Evolutionary conservation across 1,140 invertebrate genomes (phyloP).

Genomic region (Leptopilina boulardi): DNA sequence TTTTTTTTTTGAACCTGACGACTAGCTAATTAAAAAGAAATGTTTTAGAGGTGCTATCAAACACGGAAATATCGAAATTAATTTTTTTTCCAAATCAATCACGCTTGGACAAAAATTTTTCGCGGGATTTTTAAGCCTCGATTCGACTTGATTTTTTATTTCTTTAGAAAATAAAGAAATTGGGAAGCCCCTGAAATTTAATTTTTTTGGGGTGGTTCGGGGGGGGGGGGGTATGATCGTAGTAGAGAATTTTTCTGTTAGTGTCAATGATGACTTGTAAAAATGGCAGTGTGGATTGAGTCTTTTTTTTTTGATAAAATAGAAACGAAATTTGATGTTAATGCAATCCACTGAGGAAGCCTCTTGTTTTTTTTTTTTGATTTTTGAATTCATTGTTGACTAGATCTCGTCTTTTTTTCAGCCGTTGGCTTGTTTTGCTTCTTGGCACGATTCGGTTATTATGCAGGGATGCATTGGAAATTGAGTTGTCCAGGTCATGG

Average conservation of each 20-base stretch:
- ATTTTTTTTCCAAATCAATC: too few species aligned
- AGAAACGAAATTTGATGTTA: not conserved
- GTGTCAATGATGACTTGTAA: not conserved
- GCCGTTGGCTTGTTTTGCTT: slow-evolving; percentile 75
- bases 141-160: slow-evolving; percentile 35
- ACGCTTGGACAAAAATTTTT: too few species aligned
- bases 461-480: slow-evolving; percentile 90
- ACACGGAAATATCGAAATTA: slow-evolving; percentile 55
- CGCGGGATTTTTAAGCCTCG: slow-evolving; percentile 32
- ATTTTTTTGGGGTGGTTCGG: slow-evolving; percentile 37
- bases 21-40: slow-evolving; percentile 67
- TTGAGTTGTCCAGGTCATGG: slow-evolving; percentile 89
- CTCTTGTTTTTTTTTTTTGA: not conserved
- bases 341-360: slow-evolving; percentile 16
- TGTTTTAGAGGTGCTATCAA: slow-evolving; percentile 61
- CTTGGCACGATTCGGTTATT: slow-evolving; percentile 88
- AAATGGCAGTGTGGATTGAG: slow-evolving; percentile 21
- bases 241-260: not conserved
- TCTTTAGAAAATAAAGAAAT: slow-evolving; percentile 50
- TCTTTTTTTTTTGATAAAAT: not conserved
- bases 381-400: not conserved
- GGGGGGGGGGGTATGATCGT: not conserved
- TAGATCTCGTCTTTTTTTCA: slow-evolving; percentile 52
- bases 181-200: slow-evolving; percentile 59
- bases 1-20: slow-evolving; percentile 57